A percentile compares a stretch with the other conserved stretches of the same genome.
Conservation (phyloP, 2,113 vertebrate genomes). For the Cyprinus carpio region DNA sequence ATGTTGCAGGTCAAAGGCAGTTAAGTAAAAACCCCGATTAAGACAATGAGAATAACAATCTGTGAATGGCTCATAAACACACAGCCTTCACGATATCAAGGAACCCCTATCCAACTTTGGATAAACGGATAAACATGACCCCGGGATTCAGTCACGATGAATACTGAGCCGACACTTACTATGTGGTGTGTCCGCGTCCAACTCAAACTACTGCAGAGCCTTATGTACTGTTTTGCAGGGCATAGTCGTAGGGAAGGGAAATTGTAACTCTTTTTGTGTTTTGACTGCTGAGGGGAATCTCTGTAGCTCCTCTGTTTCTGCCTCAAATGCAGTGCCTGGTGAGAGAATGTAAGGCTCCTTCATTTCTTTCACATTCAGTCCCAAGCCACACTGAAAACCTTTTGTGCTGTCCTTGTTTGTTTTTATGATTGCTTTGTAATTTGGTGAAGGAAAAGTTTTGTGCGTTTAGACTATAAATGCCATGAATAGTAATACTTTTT, state of each 20-base stretch:
- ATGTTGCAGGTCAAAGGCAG: not conserved
- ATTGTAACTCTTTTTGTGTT: conserved; percentile 49
- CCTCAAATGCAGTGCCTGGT: conserved; percentile 48
- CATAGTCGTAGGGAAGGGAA: conserved; percentile 47
- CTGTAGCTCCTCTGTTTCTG: conserved; percentile 43
- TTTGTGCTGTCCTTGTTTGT: conserved; percentile 26
- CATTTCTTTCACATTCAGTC: conserved; percentile 30
- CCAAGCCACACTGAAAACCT: conserved; percentile 46
- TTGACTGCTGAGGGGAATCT: conserved; percentile 50
- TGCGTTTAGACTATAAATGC: conserved; percentile 10
- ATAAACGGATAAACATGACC: not conserved
- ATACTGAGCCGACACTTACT: conserved; percentile 7
- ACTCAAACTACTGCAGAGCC: conserved; percentile 57
- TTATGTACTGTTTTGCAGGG: conserved; percentile 56
- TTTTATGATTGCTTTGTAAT: conserved; percentile 16
- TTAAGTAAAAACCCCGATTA: not conserved
- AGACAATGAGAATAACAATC: not conserved
- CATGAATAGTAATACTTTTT: not conserved
- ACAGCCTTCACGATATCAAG: not conserved
- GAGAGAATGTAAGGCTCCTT: conserved; percentile 35
- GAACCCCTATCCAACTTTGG: not conserved
- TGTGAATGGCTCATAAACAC: not conserved
- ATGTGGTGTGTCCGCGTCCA: not conserved
- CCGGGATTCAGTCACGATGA: not conserved
- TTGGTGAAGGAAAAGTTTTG: conserved; percentile 31